Evolutionary conservation across 2,888 invertebrate species (phyloP).

Genomic region (Cordylochernes scorpioides): DNA sequence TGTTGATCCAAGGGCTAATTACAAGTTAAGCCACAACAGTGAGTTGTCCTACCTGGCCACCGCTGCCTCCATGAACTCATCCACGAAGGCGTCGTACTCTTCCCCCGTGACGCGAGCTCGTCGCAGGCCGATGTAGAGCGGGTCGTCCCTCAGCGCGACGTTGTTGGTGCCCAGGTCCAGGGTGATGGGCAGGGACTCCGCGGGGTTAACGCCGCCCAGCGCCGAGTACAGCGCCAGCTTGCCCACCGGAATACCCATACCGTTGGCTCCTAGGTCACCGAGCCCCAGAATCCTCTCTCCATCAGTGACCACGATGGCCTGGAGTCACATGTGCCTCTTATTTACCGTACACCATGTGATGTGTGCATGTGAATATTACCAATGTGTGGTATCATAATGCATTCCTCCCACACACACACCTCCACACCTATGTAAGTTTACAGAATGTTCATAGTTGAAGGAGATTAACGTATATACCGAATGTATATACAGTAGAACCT

Average conservation of each 20-base stretch:
- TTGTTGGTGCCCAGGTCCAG: slow-evolving; percentile 84
- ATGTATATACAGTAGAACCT: too few relatives aligned
- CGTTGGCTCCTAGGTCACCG: slow-evolving; percentile 85
- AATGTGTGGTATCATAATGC: too few relatives aligned
- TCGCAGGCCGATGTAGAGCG: slow-evolving; percentile 71
- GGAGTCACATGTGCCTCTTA: too few relatives aligned
- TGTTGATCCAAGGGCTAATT: too few relatives aligned
- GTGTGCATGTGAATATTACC: too few relatives aligned
- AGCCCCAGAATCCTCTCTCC: slow-evolving; percentile 91
- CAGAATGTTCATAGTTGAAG: too few relatives aligned
- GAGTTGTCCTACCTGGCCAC: slow-evolving; percentile 33
- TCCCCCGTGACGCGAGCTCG: slow-evolving; percentile 53
- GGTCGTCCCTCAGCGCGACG: slow-evolving; percentile 60
- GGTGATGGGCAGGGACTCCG: slow-evolving; percentile 75
- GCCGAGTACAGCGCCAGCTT: slow-evolving; percentile 91
- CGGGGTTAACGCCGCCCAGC: slow-evolving; percentile 79
- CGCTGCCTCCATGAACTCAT: slow-evolving; percentile 85
- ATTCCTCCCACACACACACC: too few relatives aligned
- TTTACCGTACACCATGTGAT: too few relatives aligned
- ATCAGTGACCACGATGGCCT: slow-evolving; percentile 38
- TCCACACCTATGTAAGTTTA: too few relatives aligned
- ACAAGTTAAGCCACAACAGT: too few relatives aligned
- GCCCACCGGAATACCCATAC: slow-evolving; percentile 97
- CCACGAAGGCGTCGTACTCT: slow-evolving; percentile 69
- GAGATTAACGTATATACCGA: too few relatives aligned